Percentiles rank a stretch among this genome's conserved stretches.
Evolutionary conservation across 1,140 invertebrate genomes (phyloP).

Genomic region (Limonius californicus): DNA sequence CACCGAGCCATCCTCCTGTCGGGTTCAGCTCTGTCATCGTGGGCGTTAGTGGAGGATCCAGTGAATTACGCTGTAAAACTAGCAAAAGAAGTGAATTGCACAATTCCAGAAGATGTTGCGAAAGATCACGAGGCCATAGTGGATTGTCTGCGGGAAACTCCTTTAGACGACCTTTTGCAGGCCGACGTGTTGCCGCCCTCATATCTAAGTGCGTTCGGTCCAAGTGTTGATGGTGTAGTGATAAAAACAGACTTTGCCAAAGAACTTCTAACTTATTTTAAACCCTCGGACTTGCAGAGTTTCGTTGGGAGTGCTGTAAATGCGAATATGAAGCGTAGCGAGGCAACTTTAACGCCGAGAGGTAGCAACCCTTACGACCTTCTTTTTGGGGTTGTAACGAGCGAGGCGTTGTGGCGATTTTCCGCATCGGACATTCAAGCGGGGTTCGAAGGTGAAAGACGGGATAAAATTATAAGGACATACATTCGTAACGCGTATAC

Average conservation of each 20-base stretch:
- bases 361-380: conserved; percentile 65
- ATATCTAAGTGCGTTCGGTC: conserved; percentile 80
- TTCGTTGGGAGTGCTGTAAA: conserved; percentile 56
- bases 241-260: conserved; percentile 76
- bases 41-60: conserved; percentile 90
- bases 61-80: conserved; percentile 80
- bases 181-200: conserved; percentile 78
- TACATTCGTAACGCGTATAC: conserved; percentile 91
- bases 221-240: conserved; percentile 81
- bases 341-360: conserved; percentile 46
- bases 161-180: conserved; percentile 71
- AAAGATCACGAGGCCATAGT: conserved; percentile 77
- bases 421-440: conserved; percentile 77
- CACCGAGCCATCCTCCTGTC: conserved; percentile 86
- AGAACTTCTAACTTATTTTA: conserved; percentile 66
- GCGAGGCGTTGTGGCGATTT: conserved; percentile 78
- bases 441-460: conserved; percentile 85
- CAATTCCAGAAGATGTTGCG: conserved; percentile 70
- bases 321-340: conserved; percentile 58
- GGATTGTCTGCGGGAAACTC: conserved; percentile 73
- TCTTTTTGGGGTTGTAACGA: conserved; percentile 79
- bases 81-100: conserved; percentile 82
- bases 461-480: conserved; percentile 88
- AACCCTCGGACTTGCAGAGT: conserved; percentile 63
- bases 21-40: conserved; percentile 88